Base-by-base conservation (phyloP, 2,113 vertebrate species). In the Chionodraco myersi region DNA sequence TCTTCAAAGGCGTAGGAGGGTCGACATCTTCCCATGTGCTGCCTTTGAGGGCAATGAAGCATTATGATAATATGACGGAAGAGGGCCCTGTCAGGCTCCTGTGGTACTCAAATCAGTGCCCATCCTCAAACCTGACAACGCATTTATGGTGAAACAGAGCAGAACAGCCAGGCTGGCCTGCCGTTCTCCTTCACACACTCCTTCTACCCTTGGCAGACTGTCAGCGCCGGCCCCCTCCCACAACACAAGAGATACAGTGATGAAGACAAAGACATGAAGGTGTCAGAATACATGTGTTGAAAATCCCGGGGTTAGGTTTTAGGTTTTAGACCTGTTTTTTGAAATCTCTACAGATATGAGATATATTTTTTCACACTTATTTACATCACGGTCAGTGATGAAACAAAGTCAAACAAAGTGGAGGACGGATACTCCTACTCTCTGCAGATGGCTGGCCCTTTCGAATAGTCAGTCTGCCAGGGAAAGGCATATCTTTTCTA, bases 61-160 rank as follows among this genome's bases (percentile, higher is more conserved):
- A 30, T 81, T 79, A 75, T 73, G 60, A 71, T 74, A 86, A 82
- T 70, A 66, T 79, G 34, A 82, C 41, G 85, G 79, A 91, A 88
- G 79, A 80, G 74, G 73, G 41, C n/a, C 60, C 62, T 78, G 83
- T 79, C 74, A 68, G 56, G 34, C 63, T 87, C 63, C 74, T 13
- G 8, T 73, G 71, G 48, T 61, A 66, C 72, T 80, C 84, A 83
- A 58, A 88, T 85, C 71, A 84, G 75, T 49, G 64, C 48, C 74
- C 72, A 68, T 82, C 68, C 72, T 81, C 67, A 59, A 52, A 78
- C 81, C 75, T 87, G 80, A 83, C 83, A 90, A 59, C 10, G 10
- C 62, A 67, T 74, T 87, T 83, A 82, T 80, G 76, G 82, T 83
- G 75, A 86, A 89, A 84, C 79, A 84, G 75, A 85, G 82, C 86